Base-by-base conservation (phyloP, 2,113 vertebrate species). In the Zootoca vivipara region DNA sequence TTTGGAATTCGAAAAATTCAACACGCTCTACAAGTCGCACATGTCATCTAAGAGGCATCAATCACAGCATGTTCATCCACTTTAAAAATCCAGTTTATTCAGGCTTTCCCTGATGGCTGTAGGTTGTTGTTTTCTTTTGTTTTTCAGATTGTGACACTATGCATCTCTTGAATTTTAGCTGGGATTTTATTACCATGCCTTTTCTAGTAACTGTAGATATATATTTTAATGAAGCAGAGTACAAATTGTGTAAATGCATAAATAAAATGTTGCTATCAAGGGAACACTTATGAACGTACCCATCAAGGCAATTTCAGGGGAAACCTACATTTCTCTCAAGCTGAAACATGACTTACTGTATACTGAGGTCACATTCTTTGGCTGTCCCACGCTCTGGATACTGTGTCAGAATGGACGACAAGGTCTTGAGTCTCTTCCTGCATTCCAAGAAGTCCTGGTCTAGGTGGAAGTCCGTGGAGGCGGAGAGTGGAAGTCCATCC, bases 401-500 rank as follows among this genome's bases (percentile, higher is more conserved):
- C 2, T 56, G 94, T 0, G 93, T 90, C 94, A 99, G 94, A 0
- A 93, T 73, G 38, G 95, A 96, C 72, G 98, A 98, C 69, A 99
- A 92, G 0, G 92, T 95, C 96, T 97, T 98, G 89, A 99, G 94
- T 87, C 97, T 98, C 92, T 96, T 98, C 90, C 98, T 98, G 96
- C 98, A 97, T 90, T 98, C 98, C 96, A 99, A 96, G 52, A 99
- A 98, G 82, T 97, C 98, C 56, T 91, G 96, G 92, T 96, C 97
- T 91, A 98, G 97, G 89, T 98, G 96, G 85, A 99, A 99, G 95
- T 99, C 98, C 13, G 98, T 99, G 95, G 99, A 99, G 85, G 98
- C 99, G 2, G 99, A 99, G 91, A 99, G 98, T n/a, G 98, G 99
- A 92, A 99, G 98, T 87, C 98, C 99, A 92, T 99, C 99, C 96